phyloP scores from a whole-genome alignment of 2,113 vertebrate genomes.

The Fregata magnificens region DNA sequence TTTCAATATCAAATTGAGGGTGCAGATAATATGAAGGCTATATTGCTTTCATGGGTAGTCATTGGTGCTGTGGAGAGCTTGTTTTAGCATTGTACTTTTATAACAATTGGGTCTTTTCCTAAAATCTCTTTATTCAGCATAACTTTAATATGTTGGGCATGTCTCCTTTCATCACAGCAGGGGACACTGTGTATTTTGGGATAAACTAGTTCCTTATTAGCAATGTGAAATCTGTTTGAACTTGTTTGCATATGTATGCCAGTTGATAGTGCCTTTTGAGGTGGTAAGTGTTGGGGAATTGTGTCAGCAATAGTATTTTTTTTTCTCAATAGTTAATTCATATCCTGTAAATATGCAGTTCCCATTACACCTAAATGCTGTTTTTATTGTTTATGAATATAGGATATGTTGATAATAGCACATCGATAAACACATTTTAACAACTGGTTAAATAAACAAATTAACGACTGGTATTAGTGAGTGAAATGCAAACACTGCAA shows the following conservation, averaged over 20 bases:
- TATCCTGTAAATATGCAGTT: background rate
- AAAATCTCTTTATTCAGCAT: slow-evolving; percentile 12
- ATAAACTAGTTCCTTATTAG: slow-evolving; percentile 37
- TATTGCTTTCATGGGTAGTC: background rate
- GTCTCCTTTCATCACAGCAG: slow-evolving; percentile 58
- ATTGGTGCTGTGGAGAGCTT: background rate
- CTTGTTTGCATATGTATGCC: slow-evolving; percentile 5
- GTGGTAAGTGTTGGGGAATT: background rate
- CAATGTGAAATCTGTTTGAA: slow-evolving; percentile 12
- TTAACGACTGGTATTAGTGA: background rate
- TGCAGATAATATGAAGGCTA: background rate
- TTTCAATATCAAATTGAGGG: background rate
- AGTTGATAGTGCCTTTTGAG: background rate
- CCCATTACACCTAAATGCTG: background rate
- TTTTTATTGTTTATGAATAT: background rate
- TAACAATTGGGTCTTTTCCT: background rate
- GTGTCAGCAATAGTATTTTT: background rate
- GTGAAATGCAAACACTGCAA: background rate
- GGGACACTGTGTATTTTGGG: slow-evolving; percentile 13
- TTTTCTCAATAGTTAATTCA: background rate
- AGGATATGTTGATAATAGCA: background rate
- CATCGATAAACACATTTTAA: background rate
- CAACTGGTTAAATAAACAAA: too few relatives aligned
- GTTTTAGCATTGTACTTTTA: background rate
- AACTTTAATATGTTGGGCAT: background rate